phyloP scores from a whole-genome alignment of 2,113 vertebrate species.

The Brachyistius frenatus region DNA sequence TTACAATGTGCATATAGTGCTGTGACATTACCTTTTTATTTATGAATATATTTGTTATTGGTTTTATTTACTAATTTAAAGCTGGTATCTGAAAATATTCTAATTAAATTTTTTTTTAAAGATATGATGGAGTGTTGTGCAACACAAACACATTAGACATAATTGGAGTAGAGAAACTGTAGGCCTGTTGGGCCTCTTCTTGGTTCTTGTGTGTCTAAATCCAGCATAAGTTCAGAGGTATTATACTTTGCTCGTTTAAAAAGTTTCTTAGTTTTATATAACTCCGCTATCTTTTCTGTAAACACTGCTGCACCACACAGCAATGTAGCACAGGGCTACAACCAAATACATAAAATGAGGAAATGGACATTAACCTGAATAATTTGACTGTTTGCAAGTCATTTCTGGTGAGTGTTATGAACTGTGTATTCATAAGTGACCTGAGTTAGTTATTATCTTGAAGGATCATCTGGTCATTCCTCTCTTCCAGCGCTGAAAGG shows the following conservation, averaged over 20 bases:
- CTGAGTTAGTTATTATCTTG: neutral
- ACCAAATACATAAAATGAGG: neutral
- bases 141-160: too few species aligned
- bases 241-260: too few species aligned
- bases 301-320: neutral
- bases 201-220: too few species aligned
- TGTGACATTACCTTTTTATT: neutral
- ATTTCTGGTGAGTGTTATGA: neutral
- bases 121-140: too few species aligned
- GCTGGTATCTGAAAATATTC: neutral
- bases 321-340: neutral
- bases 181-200: too few species aligned
- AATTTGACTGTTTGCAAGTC: slow-evolving; percentile 3
- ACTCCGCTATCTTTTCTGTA: too few species aligned
- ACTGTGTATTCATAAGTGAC: too few species aligned
- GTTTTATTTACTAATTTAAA: slow-evolving; percentile 4
- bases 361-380: slow-evolving; percentile 8
- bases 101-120: too few species aligned
- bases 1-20: neutral
- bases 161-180: neutral
- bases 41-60: neutral
- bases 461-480: neutral
- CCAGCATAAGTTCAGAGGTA: too few species aligned
- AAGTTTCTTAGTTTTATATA: too few species aligned
- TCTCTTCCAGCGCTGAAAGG: neutral